These are phyloP conservation scores for Tuta absoluta DNA, from an alignment of 2,888 invertebrate genomes.

Conservation along the genomic window DNA sequence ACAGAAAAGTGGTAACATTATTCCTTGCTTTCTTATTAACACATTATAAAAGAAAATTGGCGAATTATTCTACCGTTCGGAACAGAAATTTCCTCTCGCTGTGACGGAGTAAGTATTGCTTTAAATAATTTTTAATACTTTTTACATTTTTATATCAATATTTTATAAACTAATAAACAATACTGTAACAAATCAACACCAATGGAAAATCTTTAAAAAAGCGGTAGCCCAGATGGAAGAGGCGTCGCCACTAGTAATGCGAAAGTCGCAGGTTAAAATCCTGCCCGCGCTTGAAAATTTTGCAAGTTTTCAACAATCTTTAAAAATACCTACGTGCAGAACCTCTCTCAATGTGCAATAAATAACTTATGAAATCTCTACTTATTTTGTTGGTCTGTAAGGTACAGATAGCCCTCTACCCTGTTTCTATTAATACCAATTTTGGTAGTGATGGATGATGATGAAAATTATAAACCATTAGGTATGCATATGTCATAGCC, in stretches of 20 bases:
- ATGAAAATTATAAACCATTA: neutral
- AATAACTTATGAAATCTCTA: too few relatives aligned
- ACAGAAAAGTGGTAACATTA: constrained; percentile 49
- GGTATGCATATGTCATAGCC: neutral
- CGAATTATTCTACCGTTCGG: constrained; percentile 70
- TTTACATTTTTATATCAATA: constrained; percentile 39
- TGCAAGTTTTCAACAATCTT: too few relatives aligned
- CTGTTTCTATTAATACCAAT: constrained; percentile 9
- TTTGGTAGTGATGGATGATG: constrained; percentile 61
- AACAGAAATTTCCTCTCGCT: constrained; percentile 80
- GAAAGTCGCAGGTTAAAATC: too few relatives aligned
- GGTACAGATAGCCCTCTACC: too few relatives aligned
- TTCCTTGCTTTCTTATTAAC: constrained; percentile 73
- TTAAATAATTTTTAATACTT: constrained; percentile 38
- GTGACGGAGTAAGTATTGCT: constrained; percentile 48
- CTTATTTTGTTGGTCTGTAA: too few relatives aligned
- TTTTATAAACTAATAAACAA: constrained; percentile 42
- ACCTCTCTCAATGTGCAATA: too few relatives aligned
- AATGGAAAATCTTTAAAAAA: constrained; percentile 45
- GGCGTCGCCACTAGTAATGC: too few relatives aligned
- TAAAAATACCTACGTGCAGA: too few relatives aligned
- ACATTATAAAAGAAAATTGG: constrained; percentile 39
- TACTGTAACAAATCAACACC: constrained; percentile 50
- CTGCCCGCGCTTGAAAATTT: too few relatives aligned
- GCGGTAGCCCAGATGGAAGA: too few relatives aligned